These are phyloP conservation scores for Calephelis perditalis DNA, from an alignment of 2,888 invertebrate species.

Conservation along the genomic window DNA sequence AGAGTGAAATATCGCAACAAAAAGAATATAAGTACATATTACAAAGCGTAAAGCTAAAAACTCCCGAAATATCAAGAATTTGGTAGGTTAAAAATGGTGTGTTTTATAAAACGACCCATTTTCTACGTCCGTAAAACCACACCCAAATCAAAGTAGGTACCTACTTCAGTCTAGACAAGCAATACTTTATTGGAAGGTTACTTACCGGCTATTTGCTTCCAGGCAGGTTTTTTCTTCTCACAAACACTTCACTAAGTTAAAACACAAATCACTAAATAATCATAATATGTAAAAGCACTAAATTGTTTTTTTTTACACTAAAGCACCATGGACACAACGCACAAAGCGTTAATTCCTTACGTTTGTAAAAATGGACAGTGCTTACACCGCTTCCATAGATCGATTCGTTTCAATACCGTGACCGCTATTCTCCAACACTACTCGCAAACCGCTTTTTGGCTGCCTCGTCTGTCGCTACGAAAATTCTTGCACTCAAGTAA, in stretches of 20 bases:
- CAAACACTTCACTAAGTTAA: slow-evolving; percentile 54
- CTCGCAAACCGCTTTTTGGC: slow-evolving; percentile 7
- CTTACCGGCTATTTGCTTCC: slow-evolving; percentile 60
- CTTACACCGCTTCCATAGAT: slow-evolving; percentile 62
- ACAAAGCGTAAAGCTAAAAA: slow-evolving; percentile 27
- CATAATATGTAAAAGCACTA: slow-evolving; percentile 66
- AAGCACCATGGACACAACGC: slow-evolving; percentile 67
- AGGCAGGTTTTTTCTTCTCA: slow-evolving; percentile 54
- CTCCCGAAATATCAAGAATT: slow-evolving; percentile 36
- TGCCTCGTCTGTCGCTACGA: slow-evolving; percentile 26
- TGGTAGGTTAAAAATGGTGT: slow-evolving; percentile 31
- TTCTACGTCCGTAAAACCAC: slow-evolving; percentile 50
- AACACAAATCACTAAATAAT: slow-evolving; percentile 69
- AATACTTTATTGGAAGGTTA: slow-evolving; percentile 23
- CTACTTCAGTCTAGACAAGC: background rate
- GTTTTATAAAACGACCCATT: slow-evolving; percentile 53
- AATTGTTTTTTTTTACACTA: slow-evolving; percentile 57
- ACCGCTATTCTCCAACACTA: slow-evolving; percentile 35
- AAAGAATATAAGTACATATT: slow-evolving; percentile 26
- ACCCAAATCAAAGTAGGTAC: slow-evolving; percentile 50
- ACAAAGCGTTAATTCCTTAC: slow-evolving; percentile 59
- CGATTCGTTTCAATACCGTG: slow-evolving; percentile 61
- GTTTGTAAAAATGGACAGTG: slow-evolving; percentile 54
- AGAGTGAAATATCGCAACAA: too few species aligned
- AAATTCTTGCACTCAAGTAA: slow-evolving; percentile 12